These are phyloP conservation scores for Ceriagrion tenellum DNA, from an alignment of 2,888 invertebrate species.

Conservation along the genomic window DNA sequence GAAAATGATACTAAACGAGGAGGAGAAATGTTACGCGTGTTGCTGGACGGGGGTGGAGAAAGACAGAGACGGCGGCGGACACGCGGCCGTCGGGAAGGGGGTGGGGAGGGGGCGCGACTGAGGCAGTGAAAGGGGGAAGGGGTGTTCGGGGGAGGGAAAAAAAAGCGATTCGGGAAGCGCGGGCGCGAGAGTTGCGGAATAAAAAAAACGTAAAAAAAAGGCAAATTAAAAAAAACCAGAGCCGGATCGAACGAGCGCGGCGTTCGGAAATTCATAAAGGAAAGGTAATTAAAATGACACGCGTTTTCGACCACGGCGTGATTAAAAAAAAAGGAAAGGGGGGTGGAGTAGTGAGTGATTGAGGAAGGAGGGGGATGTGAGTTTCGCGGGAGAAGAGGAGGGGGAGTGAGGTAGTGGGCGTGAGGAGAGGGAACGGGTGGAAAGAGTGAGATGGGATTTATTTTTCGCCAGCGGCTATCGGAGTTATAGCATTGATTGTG, in stretches of 20 bases:
- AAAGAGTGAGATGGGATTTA: slow-evolving; percentile 16
- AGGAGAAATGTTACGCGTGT: neutral
- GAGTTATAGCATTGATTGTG: slow-evolving; percentile 62
- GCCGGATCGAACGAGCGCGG: slow-evolving; percentile 46
- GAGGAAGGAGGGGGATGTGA: neutral
- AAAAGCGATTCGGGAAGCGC: neutral
- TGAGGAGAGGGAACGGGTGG: neutral
- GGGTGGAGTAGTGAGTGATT: neutral
- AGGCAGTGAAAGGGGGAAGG: neutral
- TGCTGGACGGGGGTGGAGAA: too few relatives aligned
- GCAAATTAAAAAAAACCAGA: neutral
- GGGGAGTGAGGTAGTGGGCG: neutral
- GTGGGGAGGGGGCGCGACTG: neutral
- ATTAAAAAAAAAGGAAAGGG: slow-evolving; percentile 51
- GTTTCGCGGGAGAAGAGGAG: neutral
- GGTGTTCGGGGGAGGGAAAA: neutral
- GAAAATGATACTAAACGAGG: too few relatives aligned
- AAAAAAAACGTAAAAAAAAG: neutral
- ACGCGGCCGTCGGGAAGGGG: neutral
- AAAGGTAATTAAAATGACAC: slow-evolving; percentile 68
- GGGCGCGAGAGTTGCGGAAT: neutral
- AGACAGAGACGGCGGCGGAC: too few relatives aligned
- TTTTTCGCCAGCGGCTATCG: slow-evolving; percentile 26
- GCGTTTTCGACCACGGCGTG: slow-evolving; percentile 65
- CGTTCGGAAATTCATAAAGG: slow-evolving; percentile 66